Evolutionary conservation across 2,797 vertebrate species (phyloP).

Genomic region (Helarctos malayanus): DNA sequence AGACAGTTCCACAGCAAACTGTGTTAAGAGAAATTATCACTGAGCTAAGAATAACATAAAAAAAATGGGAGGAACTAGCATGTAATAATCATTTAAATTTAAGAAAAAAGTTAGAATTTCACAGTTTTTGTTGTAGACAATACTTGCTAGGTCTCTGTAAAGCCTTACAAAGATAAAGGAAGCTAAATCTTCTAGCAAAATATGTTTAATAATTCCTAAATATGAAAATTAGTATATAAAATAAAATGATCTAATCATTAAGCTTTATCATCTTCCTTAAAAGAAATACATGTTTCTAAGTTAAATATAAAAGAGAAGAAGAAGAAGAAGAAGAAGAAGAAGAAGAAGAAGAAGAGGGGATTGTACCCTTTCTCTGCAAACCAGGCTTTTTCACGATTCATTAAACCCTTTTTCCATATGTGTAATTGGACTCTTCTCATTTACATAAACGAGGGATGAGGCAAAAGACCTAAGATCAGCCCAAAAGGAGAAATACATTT

Average conservation of each 20-base stretch:
- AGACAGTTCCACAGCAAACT: conserved; percentile 58
- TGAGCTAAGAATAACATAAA: conserved; percentile 62
- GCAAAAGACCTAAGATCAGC: conserved; percentile 78
- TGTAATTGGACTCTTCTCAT: conserved; percentile 91
- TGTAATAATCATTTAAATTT: conserved; percentile 29
- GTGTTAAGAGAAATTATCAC: conserved; percentile 51
- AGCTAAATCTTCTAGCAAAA: conserved; percentile 45
- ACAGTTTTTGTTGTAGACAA: conserved; percentile 20
- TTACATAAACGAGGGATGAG: conserved; percentile 89
- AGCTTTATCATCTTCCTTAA: conserved; percentile 68
- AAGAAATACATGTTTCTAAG: conserved; percentile 83
- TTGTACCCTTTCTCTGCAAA: conserved; percentile 85
- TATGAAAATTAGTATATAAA: conserved; percentile 70
- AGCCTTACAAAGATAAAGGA: conserved; percentile 49
- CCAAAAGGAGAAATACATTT: conserved; percentile 61
- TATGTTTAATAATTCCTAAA: conserved; percentile 51
- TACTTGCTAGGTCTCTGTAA: conserved; percentile 49
- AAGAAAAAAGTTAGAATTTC: not conserved
- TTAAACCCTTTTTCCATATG: conserved; percentile 89
- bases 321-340: conserved; percentile 61
- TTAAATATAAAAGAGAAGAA: conserved; percentile 64
- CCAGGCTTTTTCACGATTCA: conserved; percentile 91
- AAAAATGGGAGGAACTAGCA: conserved; percentile 42
- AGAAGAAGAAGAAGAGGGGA: conserved; percentile 68
- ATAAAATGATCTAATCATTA: conserved; percentile 78